A percentile compares a stretch with the other conserved stretches of the same genome.
phyloP scores from a whole-genome alignment of 1,140 invertebrate species.

The Ericerus pela region DNA sequence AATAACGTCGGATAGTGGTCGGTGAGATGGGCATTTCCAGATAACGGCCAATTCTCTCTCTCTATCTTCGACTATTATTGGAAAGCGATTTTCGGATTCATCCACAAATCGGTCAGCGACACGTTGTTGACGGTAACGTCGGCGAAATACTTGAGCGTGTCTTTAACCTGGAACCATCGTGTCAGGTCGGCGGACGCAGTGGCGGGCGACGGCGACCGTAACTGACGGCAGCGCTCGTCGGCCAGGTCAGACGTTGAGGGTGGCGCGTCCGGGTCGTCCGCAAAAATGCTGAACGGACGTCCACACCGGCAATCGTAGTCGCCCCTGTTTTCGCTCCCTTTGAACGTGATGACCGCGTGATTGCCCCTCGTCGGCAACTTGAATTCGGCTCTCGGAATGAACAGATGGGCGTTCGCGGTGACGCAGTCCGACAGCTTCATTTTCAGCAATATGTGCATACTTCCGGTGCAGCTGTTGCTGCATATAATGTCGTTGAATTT shows the following conservation, averaged over 20 bases:
- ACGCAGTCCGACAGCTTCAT: neutral
- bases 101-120: neutral
- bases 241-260: too few species aligned
- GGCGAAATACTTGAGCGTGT: neutral
- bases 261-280: too few species aligned
- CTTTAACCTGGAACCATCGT: neutral
- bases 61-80: too few species aligned
- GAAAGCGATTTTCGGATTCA: too few species aligned
- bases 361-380: neutral
- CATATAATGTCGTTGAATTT: neutral
- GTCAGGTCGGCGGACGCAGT: too few species aligned
- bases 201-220: too few species aligned
- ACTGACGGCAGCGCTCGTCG: too few species aligned
- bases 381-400: neutral
- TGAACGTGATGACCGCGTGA: neutral
- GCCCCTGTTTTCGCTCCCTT: neutral
- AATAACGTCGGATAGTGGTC: too few species aligned
- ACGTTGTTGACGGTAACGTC: neutral
- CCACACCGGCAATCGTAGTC: too few species aligned
- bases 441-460: neutral
- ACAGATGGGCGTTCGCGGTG: neutral
- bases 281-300: too few species aligned
- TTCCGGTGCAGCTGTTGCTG: neutral
- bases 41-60: too few species aligned
- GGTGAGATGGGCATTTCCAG: too few species aligned